Evolutionary conservation across 2,888 invertebrate species (phyloP).

Genomic region (Tinea trinotella): DNA sequence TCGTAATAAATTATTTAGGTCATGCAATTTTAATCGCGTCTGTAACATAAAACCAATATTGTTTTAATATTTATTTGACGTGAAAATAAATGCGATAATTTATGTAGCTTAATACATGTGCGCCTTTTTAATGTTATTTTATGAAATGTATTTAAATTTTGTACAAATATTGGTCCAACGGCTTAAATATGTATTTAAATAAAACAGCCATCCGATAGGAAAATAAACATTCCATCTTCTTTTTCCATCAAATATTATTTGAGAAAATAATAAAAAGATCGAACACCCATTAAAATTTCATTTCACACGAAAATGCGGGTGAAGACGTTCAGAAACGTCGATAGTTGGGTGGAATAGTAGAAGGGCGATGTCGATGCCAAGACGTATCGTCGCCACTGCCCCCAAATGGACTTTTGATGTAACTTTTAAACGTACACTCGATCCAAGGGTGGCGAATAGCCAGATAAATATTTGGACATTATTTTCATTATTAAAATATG

Average conservation of each 20-base stretch:
- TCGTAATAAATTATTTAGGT: constrained; percentile 1
- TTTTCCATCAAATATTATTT: constrained; percentile 30
- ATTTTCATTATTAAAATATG: too few species aligned
- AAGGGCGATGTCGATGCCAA: constrained; percentile 31
- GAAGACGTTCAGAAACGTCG: constrained; percentile 41
- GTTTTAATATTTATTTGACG: too few species aligned
- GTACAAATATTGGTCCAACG: too few species aligned
- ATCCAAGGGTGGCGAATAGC: constrained; percentile 11
- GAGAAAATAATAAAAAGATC: constrained; percentile 21
- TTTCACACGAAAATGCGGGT: constrained; percentile 55
- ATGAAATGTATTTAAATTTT: too few species aligned
- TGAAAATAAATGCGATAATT: too few species aligned
- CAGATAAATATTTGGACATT: background rate
- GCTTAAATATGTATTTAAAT: too few species aligned
- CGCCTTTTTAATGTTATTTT: too few species aligned
- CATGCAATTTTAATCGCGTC: constrained; percentile 10
- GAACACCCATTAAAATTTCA: constrained; percentile 70
- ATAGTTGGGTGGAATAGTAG: constrained; percentile 31
- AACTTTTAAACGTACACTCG: constrained; percentile 37
- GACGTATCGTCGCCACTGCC: constrained; percentile 43
- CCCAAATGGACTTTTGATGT: constrained; percentile 64
- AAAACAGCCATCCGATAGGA: too few species aligned
- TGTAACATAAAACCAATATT: background rate
- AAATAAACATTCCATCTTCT: too few species aligned
- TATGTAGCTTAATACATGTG: too few species aligned